Conservation (phyloP, 2,113 vertebrate species). For the Cyphomyrus discorhynchus region DNA sequence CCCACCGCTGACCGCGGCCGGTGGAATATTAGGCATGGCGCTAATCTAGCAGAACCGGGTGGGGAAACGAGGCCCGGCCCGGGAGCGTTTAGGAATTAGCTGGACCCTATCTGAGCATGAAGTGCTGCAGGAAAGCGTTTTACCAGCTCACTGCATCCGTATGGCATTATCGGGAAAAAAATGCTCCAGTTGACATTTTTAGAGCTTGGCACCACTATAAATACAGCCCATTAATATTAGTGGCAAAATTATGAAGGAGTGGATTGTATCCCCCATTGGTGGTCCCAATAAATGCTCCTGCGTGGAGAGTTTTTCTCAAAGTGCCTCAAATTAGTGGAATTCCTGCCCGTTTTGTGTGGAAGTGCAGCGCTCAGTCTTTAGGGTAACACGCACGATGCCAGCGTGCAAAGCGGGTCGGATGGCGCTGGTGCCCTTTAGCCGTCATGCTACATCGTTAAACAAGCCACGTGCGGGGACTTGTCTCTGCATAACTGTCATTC, state of each 20-base stretch:
- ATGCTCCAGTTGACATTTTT: slow-evolving; percentile 63
- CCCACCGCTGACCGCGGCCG: slow-evolving; percentile 54
- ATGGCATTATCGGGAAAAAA: slow-evolving; percentile 61
- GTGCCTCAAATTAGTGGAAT: not conserved
- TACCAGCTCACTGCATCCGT: slow-evolving; percentile 59
- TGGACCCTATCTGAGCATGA: slow-evolving; percentile 47
- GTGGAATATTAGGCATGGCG: slow-evolving; percentile 40
- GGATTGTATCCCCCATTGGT: slow-evolving; percentile 54
- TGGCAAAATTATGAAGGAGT: slow-evolving; percentile 47
- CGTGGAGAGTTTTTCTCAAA: not conserved
- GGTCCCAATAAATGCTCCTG: slow-evolving; percentile 16
- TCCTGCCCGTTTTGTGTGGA: not conserved
- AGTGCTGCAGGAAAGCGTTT: slow-evolving; percentile 55
- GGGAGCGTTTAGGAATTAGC: slow-evolving; percentile 53
- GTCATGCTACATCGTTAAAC: not conserved
- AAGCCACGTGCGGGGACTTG: not conserved
- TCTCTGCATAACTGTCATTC: not conserved
- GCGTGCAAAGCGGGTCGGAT: not conserved
- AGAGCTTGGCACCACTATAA: slow-evolving; percentile 52
- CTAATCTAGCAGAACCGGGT: slow-evolving; percentile 62
- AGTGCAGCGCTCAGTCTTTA: not conserved
- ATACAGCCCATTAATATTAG: slow-evolving; percentile 56
- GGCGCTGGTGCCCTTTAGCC: not conserved
- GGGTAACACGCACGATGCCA: not conserved
- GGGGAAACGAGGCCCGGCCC: slow-evolving; percentile 56